These are phyloP conservation scores for Ctenicera cuprea DNA, from an alignment of 2,888 invertebrate genomes.

Conservation along the genomic window DNA sequence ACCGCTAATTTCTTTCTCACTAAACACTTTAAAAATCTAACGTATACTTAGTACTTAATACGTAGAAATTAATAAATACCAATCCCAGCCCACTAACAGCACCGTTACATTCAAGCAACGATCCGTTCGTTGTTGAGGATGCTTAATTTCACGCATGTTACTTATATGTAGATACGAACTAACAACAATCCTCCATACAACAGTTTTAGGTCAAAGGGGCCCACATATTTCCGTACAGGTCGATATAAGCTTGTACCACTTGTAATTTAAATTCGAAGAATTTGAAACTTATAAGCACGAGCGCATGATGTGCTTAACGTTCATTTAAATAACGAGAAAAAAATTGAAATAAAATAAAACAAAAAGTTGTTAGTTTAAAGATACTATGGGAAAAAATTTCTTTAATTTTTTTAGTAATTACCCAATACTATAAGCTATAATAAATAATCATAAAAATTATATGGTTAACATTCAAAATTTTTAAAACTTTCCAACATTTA, in stretches of 20 bases:
- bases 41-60: not conserved
- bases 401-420: no score
- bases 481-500: no score
- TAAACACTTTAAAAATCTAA: not conserved
- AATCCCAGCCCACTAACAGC: not conserved
- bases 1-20: not conserved
- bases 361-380: no score
- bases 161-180: constrained; percentile 6
- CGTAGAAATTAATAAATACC: not conserved
- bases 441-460: no score
- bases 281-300: not conserved
- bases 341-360: not conserved
- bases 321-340: not conserved
- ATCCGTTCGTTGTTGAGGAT: constrained; percentile 1
- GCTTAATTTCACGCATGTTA: constrained; percentile 25
- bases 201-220: constrained; percentile 12
- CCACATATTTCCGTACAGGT: constrained; percentile 15
- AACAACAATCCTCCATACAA: not conserved
- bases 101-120: constrained; percentile 13
- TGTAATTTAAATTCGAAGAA: not conserved
- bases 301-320: not conserved
- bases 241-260: not conserved
- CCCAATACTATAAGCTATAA: no score
- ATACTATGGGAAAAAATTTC: no score
- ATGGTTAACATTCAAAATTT: no score